Evolutionary conservation across 2,113 vertebrate species (phyloP).

Genomic region (Picathartes gymnocephalus): DNA sequence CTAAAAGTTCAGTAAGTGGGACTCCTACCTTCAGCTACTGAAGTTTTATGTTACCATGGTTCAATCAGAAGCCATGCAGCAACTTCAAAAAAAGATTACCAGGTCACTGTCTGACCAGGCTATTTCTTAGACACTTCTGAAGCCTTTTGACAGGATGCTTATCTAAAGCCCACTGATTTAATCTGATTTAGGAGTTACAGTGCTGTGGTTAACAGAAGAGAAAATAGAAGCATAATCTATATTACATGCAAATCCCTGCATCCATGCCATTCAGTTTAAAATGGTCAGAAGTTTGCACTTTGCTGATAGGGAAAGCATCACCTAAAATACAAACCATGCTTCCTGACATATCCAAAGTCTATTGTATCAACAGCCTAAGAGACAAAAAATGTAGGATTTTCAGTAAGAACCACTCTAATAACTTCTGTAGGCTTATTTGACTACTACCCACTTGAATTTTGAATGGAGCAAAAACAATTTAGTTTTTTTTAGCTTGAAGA

Average conservation of each 20-base stretch:
- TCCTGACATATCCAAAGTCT: not conserved
- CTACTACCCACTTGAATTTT: not conserved
- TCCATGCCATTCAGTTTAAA: not conserved
- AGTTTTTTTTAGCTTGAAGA: not conserved
- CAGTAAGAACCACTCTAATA: not conserved
- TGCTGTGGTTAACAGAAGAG: slow-evolving; percentile 9
- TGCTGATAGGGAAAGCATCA: not conserved
- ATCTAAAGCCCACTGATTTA: not conserved
- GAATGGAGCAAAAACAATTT: not conserved
- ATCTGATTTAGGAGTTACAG: slow-evolving; percentile 19
- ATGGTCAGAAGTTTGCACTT: not conserved
- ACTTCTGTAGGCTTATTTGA: not conserved
- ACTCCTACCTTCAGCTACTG: not conserved
- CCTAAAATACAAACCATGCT: not conserved
- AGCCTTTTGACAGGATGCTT: not conserved
- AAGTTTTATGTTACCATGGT: not conserved
- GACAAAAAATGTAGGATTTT: not conserved
- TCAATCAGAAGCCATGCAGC: not conserved
- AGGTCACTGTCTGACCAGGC: not conserved
- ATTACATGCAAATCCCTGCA: not conserved
- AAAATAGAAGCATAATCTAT: slow-evolving; percentile 25
- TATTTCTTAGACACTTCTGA: not conserved
- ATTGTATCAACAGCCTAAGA: not conserved
- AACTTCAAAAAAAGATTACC: not conserved
- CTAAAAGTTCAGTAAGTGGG: not conserved